Conservation (phyloP, 2,113 vertebrate species). For the Falco punctatus region DNA sequence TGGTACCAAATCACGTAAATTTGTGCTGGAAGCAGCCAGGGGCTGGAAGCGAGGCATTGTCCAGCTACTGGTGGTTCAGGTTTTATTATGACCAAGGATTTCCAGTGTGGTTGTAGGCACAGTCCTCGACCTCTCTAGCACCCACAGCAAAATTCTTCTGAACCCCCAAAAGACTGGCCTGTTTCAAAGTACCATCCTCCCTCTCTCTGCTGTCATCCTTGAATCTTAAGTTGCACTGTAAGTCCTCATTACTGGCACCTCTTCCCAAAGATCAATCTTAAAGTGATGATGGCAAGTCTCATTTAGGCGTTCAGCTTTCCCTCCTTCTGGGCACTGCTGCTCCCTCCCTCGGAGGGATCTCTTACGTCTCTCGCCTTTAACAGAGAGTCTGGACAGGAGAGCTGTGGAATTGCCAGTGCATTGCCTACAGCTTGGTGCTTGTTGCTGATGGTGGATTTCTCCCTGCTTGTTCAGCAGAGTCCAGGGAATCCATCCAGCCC, state of each 20-base stretch:
- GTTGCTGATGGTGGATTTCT: neutral
- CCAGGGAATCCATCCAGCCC: neutral
- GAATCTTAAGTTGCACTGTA: neutral
- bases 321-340: neutral
- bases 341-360: neutral
- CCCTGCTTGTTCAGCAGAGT: neutral
- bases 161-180: neutral
- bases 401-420: neutral
- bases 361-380: neutral
- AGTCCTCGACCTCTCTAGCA: neutral
- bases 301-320: neutral
- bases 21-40: neutral
- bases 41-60: fast-evolving
- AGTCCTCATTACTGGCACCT: neutral
- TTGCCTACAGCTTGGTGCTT: neutral
- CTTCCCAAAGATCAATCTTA: neutral
- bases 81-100: neutral
- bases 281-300: neutral
- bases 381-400: neutral
- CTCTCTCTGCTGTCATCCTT: neutral
- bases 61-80: neutral
- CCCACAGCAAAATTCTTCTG: neutral
- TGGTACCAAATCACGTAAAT: neutral
- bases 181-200: neutral
- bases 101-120: neutral